These are phyloP conservation scores for Drosophila vallismaia DNA, from an alignment of 2,888 invertebrate genomes.

Conservation along the genomic window DNA sequence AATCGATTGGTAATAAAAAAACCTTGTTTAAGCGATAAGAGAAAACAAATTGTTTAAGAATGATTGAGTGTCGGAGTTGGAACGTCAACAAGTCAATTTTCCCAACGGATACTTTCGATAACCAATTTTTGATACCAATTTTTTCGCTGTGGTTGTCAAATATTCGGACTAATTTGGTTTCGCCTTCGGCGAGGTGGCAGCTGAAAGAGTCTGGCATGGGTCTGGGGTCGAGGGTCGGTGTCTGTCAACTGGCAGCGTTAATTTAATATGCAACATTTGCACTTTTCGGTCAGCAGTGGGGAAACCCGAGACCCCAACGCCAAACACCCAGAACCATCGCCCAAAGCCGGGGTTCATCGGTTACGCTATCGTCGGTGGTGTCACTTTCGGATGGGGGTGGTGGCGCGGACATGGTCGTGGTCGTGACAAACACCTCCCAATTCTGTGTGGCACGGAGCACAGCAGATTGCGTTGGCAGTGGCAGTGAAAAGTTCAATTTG, in stretches of 20 bases:
- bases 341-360: slow-evolving; percentile 41
- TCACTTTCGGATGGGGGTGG: slow-evolving; percentile 16
- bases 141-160: slow-evolving; percentile 24
- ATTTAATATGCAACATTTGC: slow-evolving; percentile 79
- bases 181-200: not conserved
- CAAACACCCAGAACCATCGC: not conserved
- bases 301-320: not conserved
- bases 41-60: slow-evolving; percentile 55
- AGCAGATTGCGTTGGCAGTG: slow-evolving; percentile 49
- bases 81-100: slow-evolving; percentile 29
- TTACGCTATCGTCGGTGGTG: slow-evolving; percentile 38
- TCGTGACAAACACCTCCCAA: not conserved
- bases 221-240: not conserved
- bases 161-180: slow-evolving; percentile 56
- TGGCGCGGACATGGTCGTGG: not conserved
- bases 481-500: slow-evolving; percentile 61
- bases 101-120: slow-evolving; percentile 14
- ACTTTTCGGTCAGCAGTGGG: slow-evolving; percentile 62
- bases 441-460: slow-evolving; percentile 7
- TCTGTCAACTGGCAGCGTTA: slow-evolving; percentile 56
- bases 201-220: not conserved
- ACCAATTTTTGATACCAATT: slow-evolving; percentile 29
- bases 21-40: slow-evolving; percentile 16
- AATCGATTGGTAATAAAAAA: slow-evolving; percentile 15
- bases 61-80: slow-evolving; percentile 24